phyloP scores from a whole-genome alignment of 2,888 invertebrate genomes.

The Calameuta idolon region DNA sequence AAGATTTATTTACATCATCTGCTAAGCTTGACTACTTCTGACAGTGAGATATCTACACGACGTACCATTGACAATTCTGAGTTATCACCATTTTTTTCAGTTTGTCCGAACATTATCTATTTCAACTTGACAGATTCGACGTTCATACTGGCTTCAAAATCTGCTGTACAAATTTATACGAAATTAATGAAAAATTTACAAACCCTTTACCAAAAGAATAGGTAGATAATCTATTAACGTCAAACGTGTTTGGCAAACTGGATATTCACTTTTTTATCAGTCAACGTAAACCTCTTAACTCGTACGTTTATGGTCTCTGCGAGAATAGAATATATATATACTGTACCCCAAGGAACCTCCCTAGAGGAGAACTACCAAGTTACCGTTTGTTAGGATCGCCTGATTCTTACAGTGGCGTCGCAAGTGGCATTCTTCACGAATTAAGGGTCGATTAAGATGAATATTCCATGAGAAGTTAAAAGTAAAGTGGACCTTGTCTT shows the following conservation, averaged over 20 bases:
- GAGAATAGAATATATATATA: conserved; percentile 12
- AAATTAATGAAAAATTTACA: background rate
- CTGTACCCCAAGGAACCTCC: background rate
- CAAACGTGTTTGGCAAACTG: background rate
- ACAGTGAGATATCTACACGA: background rate
- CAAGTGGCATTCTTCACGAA: background rate
- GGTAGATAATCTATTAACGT: background rate
- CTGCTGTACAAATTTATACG: background rate
- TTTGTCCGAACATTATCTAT: background rate
- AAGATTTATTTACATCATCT: background rate
- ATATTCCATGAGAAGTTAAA: background rate
- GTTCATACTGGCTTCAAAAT: background rate
- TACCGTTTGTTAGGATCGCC: conserved; percentile 24
- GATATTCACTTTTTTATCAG: background rate
- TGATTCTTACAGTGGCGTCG: conserved; percentile 36
- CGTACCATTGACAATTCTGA: background rate
- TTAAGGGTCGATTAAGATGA: background rate
- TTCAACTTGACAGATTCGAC: background rate
- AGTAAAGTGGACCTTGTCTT: background rate
- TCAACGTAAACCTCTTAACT: background rate
- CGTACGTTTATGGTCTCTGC: background rate
- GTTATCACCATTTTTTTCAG: background rate
- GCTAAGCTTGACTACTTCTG: background rate
- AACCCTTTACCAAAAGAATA: too few relatives aligned
- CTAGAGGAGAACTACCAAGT: conserved; percentile 7